Evolutionary conservation across 2,113 vertebrate species (phyloP), one percentile per base, ranked within the genome.

Genomic region (Oostethus manadensis): DNA sequence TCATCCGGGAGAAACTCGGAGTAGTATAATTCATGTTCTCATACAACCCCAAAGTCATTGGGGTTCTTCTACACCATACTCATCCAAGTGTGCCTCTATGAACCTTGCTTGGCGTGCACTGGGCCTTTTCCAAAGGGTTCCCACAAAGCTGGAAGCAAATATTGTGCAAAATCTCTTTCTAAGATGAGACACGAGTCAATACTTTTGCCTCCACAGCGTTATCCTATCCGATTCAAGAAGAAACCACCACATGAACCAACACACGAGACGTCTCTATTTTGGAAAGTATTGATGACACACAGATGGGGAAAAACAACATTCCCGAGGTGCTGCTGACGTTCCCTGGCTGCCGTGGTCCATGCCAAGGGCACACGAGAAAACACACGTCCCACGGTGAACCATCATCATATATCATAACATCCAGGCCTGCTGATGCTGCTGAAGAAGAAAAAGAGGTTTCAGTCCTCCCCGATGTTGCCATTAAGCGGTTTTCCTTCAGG

Each of bases 391-490:
- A 43, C 21, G 13, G 56, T 60, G 29, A 64, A 68, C 45, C 66
- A 69, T 74, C 73, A 68, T 56, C 17, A 20, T 62, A 13, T 2
- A 48, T 73, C 64, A 63, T 64, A 61, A 65, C 43, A 60, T 51
- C 50, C 62, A n/a, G 51, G 64, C 74, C 70, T 71, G 68, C 79
- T 71, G 38, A 40, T 13, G 82, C 79, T 73, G 74, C 73, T 78
- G 64, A 29, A 72, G 74, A 82, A 82, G 84, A 71, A 29, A 66
- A 42, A 64, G 33, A 45, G 17, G 55, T 75, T 84, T 64, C 69
- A 67, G 70, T 53, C 22, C 1, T 6, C 61, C 21, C 42, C 38
- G 35, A 68, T 51, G 44, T 60, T 51, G 66, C 43, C 42, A 51
- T 58, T 74, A 26, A 66, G 65, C 20, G 40, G 46, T 76, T 77